Base-by-base conservation (phyloP, 2,888 invertebrate species). In the Gymnocheta viridis region DNA sequence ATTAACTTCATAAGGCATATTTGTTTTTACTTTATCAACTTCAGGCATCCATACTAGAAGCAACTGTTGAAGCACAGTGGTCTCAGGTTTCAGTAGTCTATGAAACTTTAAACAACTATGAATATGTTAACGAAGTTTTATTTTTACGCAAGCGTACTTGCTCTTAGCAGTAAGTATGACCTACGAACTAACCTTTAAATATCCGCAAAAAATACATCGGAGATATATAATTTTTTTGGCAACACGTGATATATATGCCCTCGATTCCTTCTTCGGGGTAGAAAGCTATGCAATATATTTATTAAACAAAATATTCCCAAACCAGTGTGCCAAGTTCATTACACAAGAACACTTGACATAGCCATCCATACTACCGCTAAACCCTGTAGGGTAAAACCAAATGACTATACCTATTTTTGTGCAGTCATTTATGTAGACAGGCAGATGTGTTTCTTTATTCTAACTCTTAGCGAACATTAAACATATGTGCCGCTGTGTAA, bases 401-500 rank as follows among this genome's bases (percentile, higher is more conserved):
- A 60, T 32, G 27, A 29, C 27, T 35, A 29, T 35, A 44, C 27
- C 38, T 69, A 10, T 32, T 3, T 54, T 3, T 54, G 2, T 44
- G 41, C 49, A 67, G 73, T 62, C 73, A 77, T 29, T 76, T 51
- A 51, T 32, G 32, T 22, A 67, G 19, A 44, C 66, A 69, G 35
- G 9, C 73, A 51, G 38, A 49, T 38, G 41, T 49, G 29, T 29
- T 35, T 22, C 56, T 56, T n/a, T n/a, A n/a, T n/a, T 9, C 22
- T 32, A 67, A 49, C 41, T 35, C 32, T 44, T 54, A 32, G 62
- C 67, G 47, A 66, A 66, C 72, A 77, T 44, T 49, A 58, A 77
- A 54, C 77, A 82, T 70, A 58, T 77, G 66, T 66, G 82, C 38
- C 64, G 58, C 64, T 49, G 24, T 60, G 58, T 51, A 60, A 49